Conservation (phyloP, 1,140 invertebrate species). For the Drosophila funebris region DNA sequence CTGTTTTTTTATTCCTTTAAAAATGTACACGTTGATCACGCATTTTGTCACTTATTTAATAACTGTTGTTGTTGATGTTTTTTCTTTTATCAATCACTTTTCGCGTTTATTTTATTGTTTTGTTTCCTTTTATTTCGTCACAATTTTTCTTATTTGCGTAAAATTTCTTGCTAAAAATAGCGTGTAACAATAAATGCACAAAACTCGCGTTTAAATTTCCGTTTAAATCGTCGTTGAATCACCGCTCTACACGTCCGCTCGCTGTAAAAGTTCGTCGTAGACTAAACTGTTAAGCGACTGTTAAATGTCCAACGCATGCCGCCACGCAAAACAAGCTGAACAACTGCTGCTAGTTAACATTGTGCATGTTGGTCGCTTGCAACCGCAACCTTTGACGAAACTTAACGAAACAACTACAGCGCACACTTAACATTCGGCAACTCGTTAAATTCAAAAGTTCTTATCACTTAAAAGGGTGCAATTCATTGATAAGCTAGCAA, state of each 20-base stretch:
- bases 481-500: background rate
- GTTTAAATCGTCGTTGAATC: background rate
- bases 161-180: background rate
- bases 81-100: background rate
- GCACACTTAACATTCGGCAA: background rate
- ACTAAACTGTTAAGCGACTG: constrained; percentile 13
- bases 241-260: constrained; percentile 20
- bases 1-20: background rate
- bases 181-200: constrained; percentile 10
- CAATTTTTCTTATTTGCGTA: background rate
- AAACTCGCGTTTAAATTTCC: constrained; percentile 21
- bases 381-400: constrained; percentile 28
- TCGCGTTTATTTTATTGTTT: background rate
- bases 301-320: background rate
- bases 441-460: constrained; percentile 19
- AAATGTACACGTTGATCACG: constrained; percentile 8
- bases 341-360: constrained; percentile 3
- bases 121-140: constrained; percentile 6
- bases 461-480: constrained; percentile 16
- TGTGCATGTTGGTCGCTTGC: background rate
- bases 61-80: background rate
- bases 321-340: background rate
- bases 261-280: constrained; percentile 30
- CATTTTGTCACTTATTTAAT: constrained; percentile 14
- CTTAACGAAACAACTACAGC: constrained; percentile 36